phyloP scores from a whole-genome alignment of 2,888 invertebrate genomes.

The Colletes collaris region DNA sequence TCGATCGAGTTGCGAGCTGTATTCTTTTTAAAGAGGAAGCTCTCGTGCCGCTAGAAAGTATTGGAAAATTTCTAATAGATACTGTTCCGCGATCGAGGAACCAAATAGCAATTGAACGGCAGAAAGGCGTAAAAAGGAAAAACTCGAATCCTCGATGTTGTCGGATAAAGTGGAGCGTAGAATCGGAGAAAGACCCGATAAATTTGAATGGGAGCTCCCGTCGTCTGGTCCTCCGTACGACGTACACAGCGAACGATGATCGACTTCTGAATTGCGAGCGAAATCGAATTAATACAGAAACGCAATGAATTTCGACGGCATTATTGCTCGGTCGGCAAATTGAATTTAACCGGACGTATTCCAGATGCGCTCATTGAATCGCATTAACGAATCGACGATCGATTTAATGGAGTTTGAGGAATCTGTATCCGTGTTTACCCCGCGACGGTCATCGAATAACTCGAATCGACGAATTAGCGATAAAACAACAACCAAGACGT shows the following conservation, averaged over 20 bases:
- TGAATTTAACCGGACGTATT: constrained; percentile 2
- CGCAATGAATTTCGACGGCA: neutral
- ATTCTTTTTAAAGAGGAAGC: neutral
- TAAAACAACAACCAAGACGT: neutral
- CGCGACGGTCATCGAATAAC: neutral
- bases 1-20: neutral
- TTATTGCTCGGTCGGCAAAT: neutral
- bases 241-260: neutral
- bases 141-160: neutral
- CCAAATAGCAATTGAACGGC: neutral
- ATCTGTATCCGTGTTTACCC: neutral
- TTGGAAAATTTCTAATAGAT: neutral
- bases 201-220: neutral
- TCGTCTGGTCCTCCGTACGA: neutral
- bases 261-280: constrained; percentile 6
- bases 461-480: neutral
- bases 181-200: neutral
- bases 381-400: constrained; percentile 5
- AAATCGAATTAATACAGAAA: constrained; percentile 14
- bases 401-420: neutral
- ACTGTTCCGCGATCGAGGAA: neutral
- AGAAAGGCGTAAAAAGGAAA: neutral
- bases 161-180: neutral
- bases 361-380: neutral
- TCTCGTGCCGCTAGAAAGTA: neutral